These are phyloP conservation scores for Polymixis flavicincta DNA, from an alignment of 2,888 invertebrate genomes.

Conservation along the genomic window DNA sequence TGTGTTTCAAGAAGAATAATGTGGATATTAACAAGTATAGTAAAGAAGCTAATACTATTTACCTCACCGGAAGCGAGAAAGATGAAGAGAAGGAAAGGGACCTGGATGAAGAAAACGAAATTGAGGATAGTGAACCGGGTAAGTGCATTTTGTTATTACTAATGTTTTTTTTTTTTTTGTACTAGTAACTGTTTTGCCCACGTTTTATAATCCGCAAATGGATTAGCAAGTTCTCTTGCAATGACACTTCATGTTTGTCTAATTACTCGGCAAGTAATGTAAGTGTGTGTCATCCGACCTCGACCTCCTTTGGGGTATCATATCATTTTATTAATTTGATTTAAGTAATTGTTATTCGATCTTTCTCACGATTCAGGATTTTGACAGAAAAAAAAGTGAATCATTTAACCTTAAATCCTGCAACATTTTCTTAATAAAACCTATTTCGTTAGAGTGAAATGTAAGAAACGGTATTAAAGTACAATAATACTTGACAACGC, in stretches of 20 bases:
- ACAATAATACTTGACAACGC: neutral
- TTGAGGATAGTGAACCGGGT: conserved; percentile 84
- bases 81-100: conserved; percentile 82
- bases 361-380: neutral
- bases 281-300: neutral
- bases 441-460: neutral
- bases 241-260: neutral
- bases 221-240: neutral
- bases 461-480: neutral
- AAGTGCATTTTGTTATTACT: conserved; percentile 50
- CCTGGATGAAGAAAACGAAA: conserved; percentile 67
- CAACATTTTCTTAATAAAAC: neutral
- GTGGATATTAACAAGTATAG: conserved; percentile 91
- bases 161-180: neutral
- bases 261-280: neutral
- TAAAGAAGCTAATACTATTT: conserved; percentile 88
- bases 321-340: neutral
- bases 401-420: too few relatives aligned
- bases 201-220: neutral
- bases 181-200: neutral
- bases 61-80: conserved; percentile 82
- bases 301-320: neutral
- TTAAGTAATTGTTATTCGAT: neutral
- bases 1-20: conserved; percentile 92
- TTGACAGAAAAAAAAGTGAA: neutral